These are phyloP conservation scores for Loxodonta africana DNA, from an alignment of 2,113 vertebrate species.

Conservation along the genomic window DNA sequence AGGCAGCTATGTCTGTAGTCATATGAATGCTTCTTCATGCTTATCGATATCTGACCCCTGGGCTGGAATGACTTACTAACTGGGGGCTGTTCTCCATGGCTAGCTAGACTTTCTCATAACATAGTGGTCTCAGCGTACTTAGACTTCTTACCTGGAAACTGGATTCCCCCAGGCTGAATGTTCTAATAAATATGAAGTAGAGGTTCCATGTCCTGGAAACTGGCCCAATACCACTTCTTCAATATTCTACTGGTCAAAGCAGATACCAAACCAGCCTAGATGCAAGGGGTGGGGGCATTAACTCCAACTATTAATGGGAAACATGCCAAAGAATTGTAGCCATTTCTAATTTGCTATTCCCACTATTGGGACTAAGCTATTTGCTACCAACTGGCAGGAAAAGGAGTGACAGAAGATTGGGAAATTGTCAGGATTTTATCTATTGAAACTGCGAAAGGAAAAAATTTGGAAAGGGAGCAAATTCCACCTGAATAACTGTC, in stretches of 20 bases:
- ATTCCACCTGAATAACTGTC: neutral
- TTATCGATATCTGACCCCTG: neutral
- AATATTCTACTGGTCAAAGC: neutral
- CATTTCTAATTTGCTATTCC: neutral
- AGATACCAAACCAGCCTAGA: neutral
- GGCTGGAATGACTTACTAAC: neutral
- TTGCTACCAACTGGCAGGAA: neutral
- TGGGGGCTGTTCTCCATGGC: neutral
- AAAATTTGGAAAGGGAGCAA: neutral
- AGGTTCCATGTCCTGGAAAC: neutral
- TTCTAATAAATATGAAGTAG: neutral
- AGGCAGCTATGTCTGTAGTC: neutral
- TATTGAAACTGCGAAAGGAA: neutral
- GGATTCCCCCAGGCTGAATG: neutral
- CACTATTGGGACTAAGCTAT: neutral
- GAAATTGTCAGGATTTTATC: neutral
- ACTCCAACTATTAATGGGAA: neutral
- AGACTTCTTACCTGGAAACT: neutral
- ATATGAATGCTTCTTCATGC: neutral
- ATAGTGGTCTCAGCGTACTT: neutral
- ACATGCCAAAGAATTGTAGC: neutral
- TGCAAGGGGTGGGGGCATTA: neutral
- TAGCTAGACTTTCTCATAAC: neutral
- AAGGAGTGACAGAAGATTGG: neutral
- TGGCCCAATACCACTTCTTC: neutral